These are phyloP conservation scores for Callorhinus ursinus DNA, from an alignment of 2,113 vertebrate genomes.

Conservation along the genomic window DNA sequence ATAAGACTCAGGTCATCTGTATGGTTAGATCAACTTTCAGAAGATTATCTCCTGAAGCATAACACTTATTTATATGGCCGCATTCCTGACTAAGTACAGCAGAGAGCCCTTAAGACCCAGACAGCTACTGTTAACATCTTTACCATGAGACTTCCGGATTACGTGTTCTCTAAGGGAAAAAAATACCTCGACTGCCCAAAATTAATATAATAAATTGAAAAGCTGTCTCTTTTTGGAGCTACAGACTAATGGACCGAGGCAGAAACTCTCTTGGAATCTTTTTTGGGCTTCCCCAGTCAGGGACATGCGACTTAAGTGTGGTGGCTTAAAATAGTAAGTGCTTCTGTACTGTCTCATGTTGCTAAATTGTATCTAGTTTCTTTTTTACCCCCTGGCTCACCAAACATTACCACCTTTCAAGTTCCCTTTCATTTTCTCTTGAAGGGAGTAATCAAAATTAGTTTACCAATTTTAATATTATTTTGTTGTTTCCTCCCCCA, in stretches of 20 bases:
- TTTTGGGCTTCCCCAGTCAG: slow-evolving; percentile 30
- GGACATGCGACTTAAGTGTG: slow-evolving; percentile 22
- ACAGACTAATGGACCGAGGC: slow-evolving; percentile 44
- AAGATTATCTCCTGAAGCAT: slow-evolving; percentile 11
- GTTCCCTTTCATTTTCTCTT: slow-evolving; percentile 24
- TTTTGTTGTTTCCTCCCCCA: slow-evolving; percentile 11
- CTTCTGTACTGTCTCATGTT: slow-evolving; percentile 51
- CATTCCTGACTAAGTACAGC: slow-evolving; percentile 3
- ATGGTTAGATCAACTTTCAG: not conserved
- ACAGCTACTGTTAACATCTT: not conserved
- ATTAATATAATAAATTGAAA: slow-evolving; percentile 63
- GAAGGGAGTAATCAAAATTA: slow-evolving; percentile 26
- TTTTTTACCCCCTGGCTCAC: slow-evolving; percentile 6
- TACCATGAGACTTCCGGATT: not conserved
- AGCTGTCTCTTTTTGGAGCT: slow-evolving; percentile 47
- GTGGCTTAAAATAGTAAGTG: slow-evolving; percentile 70
- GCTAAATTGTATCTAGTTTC: slow-evolving; percentile 49
- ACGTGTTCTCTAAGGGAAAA: slow-evolving; percentile 39
- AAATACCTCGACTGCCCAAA: not conserved
- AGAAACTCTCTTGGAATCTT: slow-evolving; percentile 48
- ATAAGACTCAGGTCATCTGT: not conserved
- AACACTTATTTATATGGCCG: not conserved
- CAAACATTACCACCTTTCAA: not conserved
- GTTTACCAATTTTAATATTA: slow-evolving; percentile 41
- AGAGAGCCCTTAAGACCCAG: not conserved